A percentile compares a stretch with the other conserved stretches of the same genome.
Evolutionary conservation across 2,888 invertebrate genomes (phyloP).

Genomic region (Nyleta sp.): DNA sequence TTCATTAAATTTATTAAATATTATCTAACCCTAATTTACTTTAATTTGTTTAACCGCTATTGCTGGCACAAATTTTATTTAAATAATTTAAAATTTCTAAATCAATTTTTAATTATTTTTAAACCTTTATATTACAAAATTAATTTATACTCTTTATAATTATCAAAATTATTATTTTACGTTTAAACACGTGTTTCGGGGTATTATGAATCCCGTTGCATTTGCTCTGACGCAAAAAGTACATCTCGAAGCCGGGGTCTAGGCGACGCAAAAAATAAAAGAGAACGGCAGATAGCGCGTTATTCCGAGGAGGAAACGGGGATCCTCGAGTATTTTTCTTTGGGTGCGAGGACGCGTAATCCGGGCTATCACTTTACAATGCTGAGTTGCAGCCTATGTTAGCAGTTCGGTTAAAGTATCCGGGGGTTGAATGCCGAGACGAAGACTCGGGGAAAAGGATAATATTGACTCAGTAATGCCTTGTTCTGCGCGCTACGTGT

Average conservation of each 20-base stretch:
- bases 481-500: constrained; percentile 40
- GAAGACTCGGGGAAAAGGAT: constrained; percentile 69
- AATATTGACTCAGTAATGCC: constrained; percentile 74
- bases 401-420: constrained; percentile 51
- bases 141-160: too few relatives aligned
- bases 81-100: constrained; percentile 85
- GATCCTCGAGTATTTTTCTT: constrained; percentile 46
- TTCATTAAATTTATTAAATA: constrained; percentile 87
- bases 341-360: constrained; percentile 71
- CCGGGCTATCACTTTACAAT: constrained; percentile 74
- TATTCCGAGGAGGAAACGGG: constrained; percentile 3
- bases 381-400: constrained; percentile 50
- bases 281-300: too few relatives aligned
- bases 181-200: too few relatives aligned
- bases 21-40: constrained; percentile 82
- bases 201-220: too few relatives aligned
- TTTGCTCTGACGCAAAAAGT: too few relatives aligned
- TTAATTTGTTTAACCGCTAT: constrained; percentile 81
- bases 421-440: constrained; percentile 41
- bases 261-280: too few relatives aligned
- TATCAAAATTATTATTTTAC: too few relatives aligned
- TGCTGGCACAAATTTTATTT: constrained; percentile 85
- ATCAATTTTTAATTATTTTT: constrained; percentile 86
- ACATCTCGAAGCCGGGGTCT: too few relatives aligned
- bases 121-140: constrained; percentile 69